These are phyloP conservation scores for Atrichornis clamosus DNA, from an alignment of 2,113 vertebrate species.

Conservation along the genomic window DNA sequence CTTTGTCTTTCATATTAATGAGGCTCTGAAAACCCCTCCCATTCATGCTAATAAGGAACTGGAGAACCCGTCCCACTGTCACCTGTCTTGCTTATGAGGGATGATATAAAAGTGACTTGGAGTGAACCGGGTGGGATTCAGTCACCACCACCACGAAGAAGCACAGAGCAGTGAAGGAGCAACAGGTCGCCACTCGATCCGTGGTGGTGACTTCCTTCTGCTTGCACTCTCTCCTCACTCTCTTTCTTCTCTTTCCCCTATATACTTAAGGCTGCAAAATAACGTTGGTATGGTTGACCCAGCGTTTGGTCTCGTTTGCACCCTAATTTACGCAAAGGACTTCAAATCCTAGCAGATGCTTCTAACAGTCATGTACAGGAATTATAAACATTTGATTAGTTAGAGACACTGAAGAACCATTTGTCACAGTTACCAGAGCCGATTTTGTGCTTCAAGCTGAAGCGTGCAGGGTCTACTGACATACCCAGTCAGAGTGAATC, in stretches of 20 bases:
- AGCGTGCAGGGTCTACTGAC: neutral
- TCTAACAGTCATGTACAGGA: neutral
- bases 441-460: neutral
- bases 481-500: neutral
- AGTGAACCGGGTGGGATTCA: neutral
- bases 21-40: too few relatives aligned
- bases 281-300: neutral
- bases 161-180: neutral
- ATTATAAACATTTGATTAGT: neutral
- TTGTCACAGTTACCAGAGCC: neutral
- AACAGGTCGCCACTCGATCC: neutral
- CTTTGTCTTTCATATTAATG: neutral
- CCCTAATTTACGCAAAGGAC: neutral
- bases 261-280: neutral
- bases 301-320: neutral
- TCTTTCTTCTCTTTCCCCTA: neutral
- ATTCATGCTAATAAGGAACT: too few relatives aligned
- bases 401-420: neutral
- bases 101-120: neutral
- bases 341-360: neutral
- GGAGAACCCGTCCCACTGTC: too few relatives aligned
- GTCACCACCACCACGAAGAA: fast-evolving
- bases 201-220: neutral
- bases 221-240: neutral
- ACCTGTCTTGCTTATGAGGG: neutral